phyloP scores from a whole-genome alignment of 2,113 vertebrate genomes.

The Hippocampus zosterae region DNA sequence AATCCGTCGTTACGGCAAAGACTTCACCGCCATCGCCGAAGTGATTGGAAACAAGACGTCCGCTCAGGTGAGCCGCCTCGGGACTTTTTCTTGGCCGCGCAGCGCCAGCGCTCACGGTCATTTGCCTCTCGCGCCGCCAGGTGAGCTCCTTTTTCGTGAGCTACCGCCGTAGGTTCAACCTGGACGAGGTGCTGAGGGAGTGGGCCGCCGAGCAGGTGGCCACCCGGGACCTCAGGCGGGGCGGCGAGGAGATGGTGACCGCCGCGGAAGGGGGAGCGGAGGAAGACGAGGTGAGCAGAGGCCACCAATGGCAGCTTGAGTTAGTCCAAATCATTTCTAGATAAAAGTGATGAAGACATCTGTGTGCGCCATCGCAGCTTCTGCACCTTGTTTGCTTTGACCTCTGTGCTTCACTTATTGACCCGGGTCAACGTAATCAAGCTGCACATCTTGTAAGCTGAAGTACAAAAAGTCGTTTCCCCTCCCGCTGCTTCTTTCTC shows the following conservation, averaged over 20 bases:
- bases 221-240: slow-evolving; percentile 53
- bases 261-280: slow-evolving; percentile 61
- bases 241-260: slow-evolving; percentile 52
- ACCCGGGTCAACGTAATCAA: too few relatives aligned
- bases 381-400: too few relatives aligned
- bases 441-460: too few relatives aligned
- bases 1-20: slow-evolving; percentile 84
- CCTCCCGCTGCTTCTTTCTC: neutral
- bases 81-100: neutral
- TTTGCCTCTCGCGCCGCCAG: slow-evolving; percentile 42
- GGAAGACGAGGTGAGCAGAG: slow-evolving; percentile 73
- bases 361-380: too few relatives aligned
- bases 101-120: neutral
- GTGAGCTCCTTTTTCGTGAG: slow-evolving; percentile 88
- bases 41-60: slow-evolving; percentile 87
- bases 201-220: slow-evolving; percentile 85
- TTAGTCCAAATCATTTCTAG: too few relatives aligned
- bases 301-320: neutral
- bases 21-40: slow-evolving; percentile 83
- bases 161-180: slow-evolving; percentile 85
- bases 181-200: slow-evolving; percentile 88
- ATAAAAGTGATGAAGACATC: too few relatives aligned
- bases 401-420: too few relatives aligned
- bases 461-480: neutral
- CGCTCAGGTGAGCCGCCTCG: slow-evolving; percentile 75